Conservation (phyloP, 2,797 vertebrate species). For the Malurus leucopterus region DNA sequence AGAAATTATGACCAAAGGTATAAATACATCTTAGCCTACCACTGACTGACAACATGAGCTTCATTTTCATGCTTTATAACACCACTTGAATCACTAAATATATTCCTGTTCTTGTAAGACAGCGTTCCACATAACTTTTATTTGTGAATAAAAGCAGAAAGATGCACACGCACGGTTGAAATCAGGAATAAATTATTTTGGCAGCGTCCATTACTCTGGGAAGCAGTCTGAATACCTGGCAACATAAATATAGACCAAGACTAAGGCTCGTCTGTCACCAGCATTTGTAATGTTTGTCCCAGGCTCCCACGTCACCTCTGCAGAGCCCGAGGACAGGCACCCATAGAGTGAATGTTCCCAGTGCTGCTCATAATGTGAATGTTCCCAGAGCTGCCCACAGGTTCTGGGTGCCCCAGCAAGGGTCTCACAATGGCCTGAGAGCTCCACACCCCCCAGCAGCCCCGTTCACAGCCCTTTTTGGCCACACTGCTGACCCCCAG, state of each 20-base stretch:
- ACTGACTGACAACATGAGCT: conserved; percentile 54
- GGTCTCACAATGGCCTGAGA: background rate
- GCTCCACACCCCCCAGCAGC: too few species aligned
- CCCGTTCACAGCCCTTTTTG: too few species aligned
- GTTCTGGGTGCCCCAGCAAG: background rate
- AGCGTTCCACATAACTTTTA: conserved; percentile 29
- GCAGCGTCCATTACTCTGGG: conserved; percentile 36
- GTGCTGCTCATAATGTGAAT: background rate
- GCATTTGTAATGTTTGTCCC: background rate
- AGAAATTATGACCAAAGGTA: conserved; percentile 52
- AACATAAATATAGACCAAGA: conserved; percentile 23
- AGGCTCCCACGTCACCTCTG: background rate
- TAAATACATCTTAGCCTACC: conserved; percentile 22
- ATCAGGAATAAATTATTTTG: conserved; percentile 46
- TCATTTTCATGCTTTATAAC: conserved; percentile 59
- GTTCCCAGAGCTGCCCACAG: background rate
- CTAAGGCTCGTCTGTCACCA: background rate
- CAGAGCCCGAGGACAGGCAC: background rate
- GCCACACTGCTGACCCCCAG: background rate
- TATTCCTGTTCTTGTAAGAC: conserved; percentile 46
- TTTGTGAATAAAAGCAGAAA: conserved; percentile 42
- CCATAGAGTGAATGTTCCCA: background rate
- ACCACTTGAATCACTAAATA: conserved; percentile 50
- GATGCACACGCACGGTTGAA: background rate
- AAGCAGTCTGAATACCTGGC: conserved; percentile 2